phyloP scores from a whole-genome alignment of 2,888 invertebrate species.

The Eumacrocentrus americanus region DNA sequence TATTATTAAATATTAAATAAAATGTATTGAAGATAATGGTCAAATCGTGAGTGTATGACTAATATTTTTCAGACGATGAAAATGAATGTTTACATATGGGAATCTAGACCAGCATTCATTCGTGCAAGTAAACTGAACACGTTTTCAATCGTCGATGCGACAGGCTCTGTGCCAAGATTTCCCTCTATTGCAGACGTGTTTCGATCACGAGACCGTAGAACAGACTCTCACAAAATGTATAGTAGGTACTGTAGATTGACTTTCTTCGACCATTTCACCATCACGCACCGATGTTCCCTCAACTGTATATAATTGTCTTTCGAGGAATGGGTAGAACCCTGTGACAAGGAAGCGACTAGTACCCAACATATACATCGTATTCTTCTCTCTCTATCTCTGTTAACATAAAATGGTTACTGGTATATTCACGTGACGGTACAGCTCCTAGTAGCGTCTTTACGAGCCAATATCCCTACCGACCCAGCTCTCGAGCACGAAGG shows the following conservation, averaged over 20 bases:
- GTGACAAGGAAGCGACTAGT: no score
- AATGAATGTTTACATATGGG: constrained; percentile 21
- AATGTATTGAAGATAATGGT: not conserved
- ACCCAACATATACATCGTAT: no score
- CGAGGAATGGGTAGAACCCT: no score
- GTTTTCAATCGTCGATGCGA: constrained; percentile 36
- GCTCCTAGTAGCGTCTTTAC: no score
- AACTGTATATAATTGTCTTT: no score
- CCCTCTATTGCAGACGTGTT: constrained; percentile 11
- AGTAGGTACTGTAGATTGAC: not conserved
- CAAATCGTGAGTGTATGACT: no score
- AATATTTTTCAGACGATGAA: not conserved
- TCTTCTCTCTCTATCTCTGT: no score
- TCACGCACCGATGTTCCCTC: no score
- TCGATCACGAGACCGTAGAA: not conserved
- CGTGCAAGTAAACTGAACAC: constrained; percentile 35
- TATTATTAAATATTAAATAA: not conserved
- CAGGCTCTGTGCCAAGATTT: constrained; percentile 5
- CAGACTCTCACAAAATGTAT: constrained; percentile 6
- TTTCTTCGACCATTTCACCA: no score
- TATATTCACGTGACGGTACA: not conserved
- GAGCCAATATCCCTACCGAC: not conserved
- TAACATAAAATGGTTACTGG: not conserved
- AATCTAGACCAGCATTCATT: constrained; percentile 13
- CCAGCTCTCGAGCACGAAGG: not conserved